Conservation (phyloP, 2,888 invertebrate species). For the Hyppa rectilinea region DNA sequence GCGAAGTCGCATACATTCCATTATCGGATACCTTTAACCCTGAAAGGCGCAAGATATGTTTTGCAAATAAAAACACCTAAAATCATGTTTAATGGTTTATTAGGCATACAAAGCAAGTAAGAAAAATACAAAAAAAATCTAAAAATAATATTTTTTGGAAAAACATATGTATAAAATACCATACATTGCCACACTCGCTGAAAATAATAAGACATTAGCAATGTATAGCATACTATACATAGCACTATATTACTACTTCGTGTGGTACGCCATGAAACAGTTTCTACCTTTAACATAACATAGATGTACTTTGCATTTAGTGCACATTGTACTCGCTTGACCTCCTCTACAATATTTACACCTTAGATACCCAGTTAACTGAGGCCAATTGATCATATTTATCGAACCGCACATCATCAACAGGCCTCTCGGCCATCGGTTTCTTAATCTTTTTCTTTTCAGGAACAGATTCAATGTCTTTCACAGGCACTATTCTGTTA, state of each 20-base stretch:
- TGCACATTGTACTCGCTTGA: slow-evolving; percentile 58
- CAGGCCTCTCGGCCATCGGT: slow-evolving; percentile 50
- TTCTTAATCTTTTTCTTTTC: slow-evolving; percentile 45
- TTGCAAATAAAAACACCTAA: too few relatives aligned
- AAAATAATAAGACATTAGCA: neutral
- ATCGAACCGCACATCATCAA: slow-evolving; percentile 50
- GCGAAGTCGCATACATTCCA: too few relatives aligned
- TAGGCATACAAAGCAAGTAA: too few relatives aligned
- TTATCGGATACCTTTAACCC: too few relatives aligned
- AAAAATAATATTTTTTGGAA: too few relatives aligned
- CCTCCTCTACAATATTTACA: slow-evolving; percentile 59
- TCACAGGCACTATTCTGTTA: slow-evolving; percentile 32
- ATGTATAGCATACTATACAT: slow-evolving; percentile 2
- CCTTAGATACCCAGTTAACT: slow-evolving; percentile 49
- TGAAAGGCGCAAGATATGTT: too few relatives aligned
- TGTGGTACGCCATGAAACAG: slow-evolving; percentile 40
- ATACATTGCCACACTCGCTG: too few relatives aligned
- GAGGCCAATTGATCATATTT: slow-evolving; percentile 55
- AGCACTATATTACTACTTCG: neutral
- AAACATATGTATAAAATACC: too few relatives aligned
- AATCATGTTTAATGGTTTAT: too few relatives aligned
- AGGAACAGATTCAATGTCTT: slow-evolving; percentile 26
- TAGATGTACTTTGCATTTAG: slow-evolving; percentile 57
- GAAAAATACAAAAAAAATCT: too few relatives aligned
- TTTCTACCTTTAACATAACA: slow-evolving; percentile 51